These are phyloP conservation scores for Eurystomus gularis DNA, from an alignment of 2,113 vertebrate genomes.

Conservation along the genomic window DNA sequence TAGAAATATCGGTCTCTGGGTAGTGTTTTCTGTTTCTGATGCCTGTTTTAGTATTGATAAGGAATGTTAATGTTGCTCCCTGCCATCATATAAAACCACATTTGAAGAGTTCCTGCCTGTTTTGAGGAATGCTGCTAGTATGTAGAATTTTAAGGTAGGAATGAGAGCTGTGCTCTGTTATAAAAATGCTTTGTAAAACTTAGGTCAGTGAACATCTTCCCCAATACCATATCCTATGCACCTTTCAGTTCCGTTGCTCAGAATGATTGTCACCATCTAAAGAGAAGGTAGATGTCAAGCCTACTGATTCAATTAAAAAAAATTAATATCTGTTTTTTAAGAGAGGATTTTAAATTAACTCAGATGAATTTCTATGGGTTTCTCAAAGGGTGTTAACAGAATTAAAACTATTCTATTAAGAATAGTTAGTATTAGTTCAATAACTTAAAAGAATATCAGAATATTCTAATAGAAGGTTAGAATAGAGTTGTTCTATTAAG, in stretches of 20 bases:
- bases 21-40: neutral
- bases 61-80: neutral
- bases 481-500: neutral
- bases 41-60: neutral
- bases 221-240: accelerated
- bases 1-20: neutral
- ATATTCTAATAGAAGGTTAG: neutral
- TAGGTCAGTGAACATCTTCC: neutral
- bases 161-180: neutral
- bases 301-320: neutral
- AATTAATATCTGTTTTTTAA: neutral
- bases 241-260: neutral
- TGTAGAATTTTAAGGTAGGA: neutral
- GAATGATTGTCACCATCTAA: neutral
- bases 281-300: neutral
- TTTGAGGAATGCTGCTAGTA: neutral
- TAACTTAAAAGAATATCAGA: neutral
- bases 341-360: neutral
- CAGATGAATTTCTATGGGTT: neutral
- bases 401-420: neutral
- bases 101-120: neutral
- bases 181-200: neutral
- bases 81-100: neutral
- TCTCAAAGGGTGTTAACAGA: neutral
- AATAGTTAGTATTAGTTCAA: neutral